Conservation (phyloP, 2,797 vertebrate species). For the Centroberyx gerrardi region DNA sequence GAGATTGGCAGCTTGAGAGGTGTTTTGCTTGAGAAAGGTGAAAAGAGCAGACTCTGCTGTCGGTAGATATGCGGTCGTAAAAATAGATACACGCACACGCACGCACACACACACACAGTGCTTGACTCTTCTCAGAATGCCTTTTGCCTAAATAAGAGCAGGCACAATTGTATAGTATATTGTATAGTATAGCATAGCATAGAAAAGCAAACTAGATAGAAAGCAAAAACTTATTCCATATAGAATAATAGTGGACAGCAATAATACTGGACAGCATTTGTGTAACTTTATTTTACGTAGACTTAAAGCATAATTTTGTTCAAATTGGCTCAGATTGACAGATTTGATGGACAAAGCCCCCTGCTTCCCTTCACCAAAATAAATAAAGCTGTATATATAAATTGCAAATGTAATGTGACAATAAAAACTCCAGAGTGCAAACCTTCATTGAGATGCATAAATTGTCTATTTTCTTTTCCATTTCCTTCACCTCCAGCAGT, state of each 20-base stretch:
- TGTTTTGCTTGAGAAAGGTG: constrained; percentile 6
- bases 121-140: no score
- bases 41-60: neutral
- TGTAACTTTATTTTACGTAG: constrained; percentile 46
- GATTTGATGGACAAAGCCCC: constrained; percentile 42
- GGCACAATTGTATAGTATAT: no score
- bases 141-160: constrained; percentile 2
- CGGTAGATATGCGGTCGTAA: neutral
- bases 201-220: neutral
- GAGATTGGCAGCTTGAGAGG: constrained; percentile 13
- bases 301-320: neutral
- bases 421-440: neutral
- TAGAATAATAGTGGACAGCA: neutral
- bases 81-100: neutral
- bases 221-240: constrained; percentile 15
- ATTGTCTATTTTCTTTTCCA: neutral
- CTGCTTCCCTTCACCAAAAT: neutral
- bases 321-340: constrained; percentile 33
- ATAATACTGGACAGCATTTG: constrained; percentile 21
- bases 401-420: constrained; percentile 18
- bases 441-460: neutral
- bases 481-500: constrained; percentile 1
- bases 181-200: no score
- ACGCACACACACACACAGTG: neutral
- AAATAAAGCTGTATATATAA: constrained; percentile 7